A percentile compares a stretch with the other conserved stretches of the same genome.
These are phyloP conservation scores for Theropithecus gelada DNA, from an alignment of 2,113 vertebrate genomes.

Conservation along the genomic window DNA sequence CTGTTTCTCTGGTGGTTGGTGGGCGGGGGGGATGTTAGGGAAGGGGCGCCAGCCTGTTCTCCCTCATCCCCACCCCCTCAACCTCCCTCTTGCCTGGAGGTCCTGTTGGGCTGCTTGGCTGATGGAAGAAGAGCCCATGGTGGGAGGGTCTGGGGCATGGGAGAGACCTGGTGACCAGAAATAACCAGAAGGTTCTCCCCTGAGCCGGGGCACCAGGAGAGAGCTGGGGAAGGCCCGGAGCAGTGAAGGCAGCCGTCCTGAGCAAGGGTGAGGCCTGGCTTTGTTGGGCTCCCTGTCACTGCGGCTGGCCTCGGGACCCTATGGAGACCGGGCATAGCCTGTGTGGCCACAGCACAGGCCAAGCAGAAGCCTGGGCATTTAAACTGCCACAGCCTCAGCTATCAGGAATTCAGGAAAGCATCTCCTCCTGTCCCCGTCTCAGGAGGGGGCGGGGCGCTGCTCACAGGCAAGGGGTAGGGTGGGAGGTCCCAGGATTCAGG, in stretches of 20 bases:
- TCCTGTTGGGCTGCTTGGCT: not conserved
- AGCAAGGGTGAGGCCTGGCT: not conserved
- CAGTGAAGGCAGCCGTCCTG: not conserved
- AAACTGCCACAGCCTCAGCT: not conserved
- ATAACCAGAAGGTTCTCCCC: not conserved
- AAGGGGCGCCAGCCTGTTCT: not conserved
- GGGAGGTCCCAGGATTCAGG: not conserved
- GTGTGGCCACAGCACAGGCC: not conserved
- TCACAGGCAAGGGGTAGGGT: accelerated
- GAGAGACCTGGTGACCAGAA: constrained; percentile 6
- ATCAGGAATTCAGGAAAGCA: not conserved
- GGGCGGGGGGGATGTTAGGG: constrained; percentile 59
- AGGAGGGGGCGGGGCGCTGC: not conserved
- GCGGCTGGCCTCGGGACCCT: not conserved
- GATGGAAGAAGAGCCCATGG: not conserved
- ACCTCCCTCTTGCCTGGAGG: constrained; percentile 58
- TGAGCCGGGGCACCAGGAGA: not conserved
- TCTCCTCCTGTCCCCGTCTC: not conserved
- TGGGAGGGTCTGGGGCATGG: not conserved
- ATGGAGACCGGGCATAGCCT: not conserved
- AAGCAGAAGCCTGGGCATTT: not conserved
- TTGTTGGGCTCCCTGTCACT: not conserved
- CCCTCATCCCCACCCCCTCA: constrained; percentile 67
- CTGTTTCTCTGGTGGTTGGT: constrained; percentile 64
- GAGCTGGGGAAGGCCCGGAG: not conserved